Conservation (phyloP, 2,113 vertebrate genomes). For the Ardeotis arabs region DNA sequence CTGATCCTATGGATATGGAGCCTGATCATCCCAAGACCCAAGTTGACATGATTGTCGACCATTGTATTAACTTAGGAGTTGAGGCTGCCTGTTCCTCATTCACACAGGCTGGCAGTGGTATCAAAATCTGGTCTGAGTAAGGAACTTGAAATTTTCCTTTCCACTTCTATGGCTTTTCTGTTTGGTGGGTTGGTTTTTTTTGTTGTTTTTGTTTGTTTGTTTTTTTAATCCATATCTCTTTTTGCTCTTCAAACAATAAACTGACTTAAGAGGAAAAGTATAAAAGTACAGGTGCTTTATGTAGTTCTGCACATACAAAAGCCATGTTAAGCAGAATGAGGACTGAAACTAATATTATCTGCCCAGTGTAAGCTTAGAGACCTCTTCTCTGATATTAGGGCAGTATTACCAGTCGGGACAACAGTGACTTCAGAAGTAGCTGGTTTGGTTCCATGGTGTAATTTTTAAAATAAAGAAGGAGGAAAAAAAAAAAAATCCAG, state of each 20-base stretch:
- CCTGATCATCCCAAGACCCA: neutral
- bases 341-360: neutral
- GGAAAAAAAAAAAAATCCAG: rapidly evolving
- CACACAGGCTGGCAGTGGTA: neutral
- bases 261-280: neutral
- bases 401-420: neutral
- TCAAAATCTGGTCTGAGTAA: neutral
- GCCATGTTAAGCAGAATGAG: neutral
- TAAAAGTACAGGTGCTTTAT: neutral
- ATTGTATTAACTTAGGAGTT: neutral
- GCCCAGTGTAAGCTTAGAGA: neutral
- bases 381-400: neutral
- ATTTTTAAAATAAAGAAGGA: neutral
- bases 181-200: neutral
- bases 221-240: neutral
- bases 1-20: neutral
- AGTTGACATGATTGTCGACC: neutral
- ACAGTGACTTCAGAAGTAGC: neutral
- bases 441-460: neutral
- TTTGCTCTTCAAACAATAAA: neutral
- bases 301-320: neutral
- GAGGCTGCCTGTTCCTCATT: neutral
- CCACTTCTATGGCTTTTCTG: neutral
- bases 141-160: neutral
- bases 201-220: neutral